Evolutionary conservation across 2,888 invertebrate species (phyloP).

Genomic region (Cylloceria caligata): DNA sequence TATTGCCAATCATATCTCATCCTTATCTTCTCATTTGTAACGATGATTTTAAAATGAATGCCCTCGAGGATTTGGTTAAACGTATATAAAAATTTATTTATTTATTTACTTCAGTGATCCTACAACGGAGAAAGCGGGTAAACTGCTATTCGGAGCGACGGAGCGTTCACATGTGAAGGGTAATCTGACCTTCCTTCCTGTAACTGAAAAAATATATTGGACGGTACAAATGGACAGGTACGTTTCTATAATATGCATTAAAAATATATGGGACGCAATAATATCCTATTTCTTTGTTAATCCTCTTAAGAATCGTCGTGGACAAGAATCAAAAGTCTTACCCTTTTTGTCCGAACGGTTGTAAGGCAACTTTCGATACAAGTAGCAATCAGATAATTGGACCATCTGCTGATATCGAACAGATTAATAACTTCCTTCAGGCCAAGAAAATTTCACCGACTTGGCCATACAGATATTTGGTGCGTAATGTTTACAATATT

Average conservation of each 20-base stretch:
- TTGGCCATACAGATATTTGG: conserved; percentile 72
- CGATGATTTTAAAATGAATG: not conserved
- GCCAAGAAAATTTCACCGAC: conserved; percentile 76
- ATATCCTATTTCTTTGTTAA: not conserved
- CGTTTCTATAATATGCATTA: conserved; percentile 57
- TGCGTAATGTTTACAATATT: conserved; percentile 61
- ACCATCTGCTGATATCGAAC: conserved; percentile 81
- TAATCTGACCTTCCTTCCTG: conserved; percentile 87
- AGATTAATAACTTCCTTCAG: conserved; percentile 82
- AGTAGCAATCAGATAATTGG: conserved; percentile 84
- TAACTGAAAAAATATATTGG: conserved; percentile 88
- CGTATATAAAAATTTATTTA: not conserved
- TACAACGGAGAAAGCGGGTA: conserved; percentile 86
- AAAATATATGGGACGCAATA: not conserved
- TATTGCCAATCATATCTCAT: too few relatives aligned
- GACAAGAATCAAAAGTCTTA: conserved; percentile 71
- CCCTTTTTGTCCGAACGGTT: conserved; percentile 80
- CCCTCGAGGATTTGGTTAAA: not conserved
- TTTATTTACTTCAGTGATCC: conserved; percentile 85
- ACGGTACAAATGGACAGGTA: conserved; percentile 89
- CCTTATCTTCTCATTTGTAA: too few relatives aligned
- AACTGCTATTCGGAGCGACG: conserved; percentile 87
- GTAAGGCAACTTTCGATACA: conserved; percentile 84
- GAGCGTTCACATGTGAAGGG: conserved; percentile 88
- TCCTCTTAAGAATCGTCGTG: conserved; percentile 69